A percentile compares a stretch with the other conserved stretches of the same genome.
Evolutionary conservation across 2,888 invertebrate genomes (phyloP).

Genomic region (Andrena chrysosceles): DNA sequence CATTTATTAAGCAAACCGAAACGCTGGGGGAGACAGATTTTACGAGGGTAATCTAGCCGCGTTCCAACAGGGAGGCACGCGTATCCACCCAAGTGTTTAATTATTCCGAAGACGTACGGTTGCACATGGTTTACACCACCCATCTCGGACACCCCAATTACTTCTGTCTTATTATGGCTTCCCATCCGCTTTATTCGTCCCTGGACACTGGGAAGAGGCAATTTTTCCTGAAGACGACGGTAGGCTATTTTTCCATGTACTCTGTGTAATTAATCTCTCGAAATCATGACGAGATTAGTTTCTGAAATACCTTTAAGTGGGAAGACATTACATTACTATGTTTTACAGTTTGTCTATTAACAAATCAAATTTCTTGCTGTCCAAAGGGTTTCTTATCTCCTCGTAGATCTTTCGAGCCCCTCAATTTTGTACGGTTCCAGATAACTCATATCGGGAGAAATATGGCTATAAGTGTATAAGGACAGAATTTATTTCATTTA

Average conservation of each 20-base stretch:
- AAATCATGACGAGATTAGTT: too few relatives aligned
- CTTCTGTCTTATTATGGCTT: constrained; percentile 28
- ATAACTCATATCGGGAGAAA: neutral
- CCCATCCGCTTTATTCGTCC: neutral
- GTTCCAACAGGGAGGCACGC: constrained; percentile 22
- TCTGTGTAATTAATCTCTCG: neutral
- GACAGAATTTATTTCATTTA: constrained; percentile 13
- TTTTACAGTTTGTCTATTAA: too few relatives aligned
- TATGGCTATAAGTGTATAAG: neutral
- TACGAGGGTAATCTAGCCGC: constrained; percentile 55
- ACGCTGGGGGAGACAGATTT: constrained; percentile 52
- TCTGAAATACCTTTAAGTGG: too few relatives aligned
- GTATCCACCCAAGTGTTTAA: constrained; percentile 45
- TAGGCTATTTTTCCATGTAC: neutral
- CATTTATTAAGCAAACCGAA: constrained; percentile 54
- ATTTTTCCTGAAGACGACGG: neutral
- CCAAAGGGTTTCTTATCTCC: neutral
- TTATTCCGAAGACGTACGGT: constrained; percentile 55
- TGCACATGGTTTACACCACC: constrained; percentile 18
- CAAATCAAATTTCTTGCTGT: too few relatives aligned
- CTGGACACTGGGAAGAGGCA: neutral
- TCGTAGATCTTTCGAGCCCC: neutral
- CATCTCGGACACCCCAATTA: constrained; percentile 25
- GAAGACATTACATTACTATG: too few relatives aligned
- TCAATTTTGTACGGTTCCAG: neutral